Conservation (phyloP, 2,113 vertebrate species). For the Halcyon malimbica region DNA sequence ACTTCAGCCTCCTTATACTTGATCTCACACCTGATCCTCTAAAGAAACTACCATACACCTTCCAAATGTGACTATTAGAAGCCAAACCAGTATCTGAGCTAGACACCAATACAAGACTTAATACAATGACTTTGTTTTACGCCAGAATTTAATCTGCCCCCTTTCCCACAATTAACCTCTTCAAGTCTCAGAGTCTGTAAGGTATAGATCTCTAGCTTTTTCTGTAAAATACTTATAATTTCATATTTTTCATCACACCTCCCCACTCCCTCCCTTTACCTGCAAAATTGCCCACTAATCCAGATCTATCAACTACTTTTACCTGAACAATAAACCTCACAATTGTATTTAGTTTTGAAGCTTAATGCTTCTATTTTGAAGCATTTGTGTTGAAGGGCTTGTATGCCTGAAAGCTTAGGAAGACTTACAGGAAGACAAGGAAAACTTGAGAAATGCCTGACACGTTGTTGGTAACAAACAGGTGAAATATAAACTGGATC, state of each 20-base stretch:
- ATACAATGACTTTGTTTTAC: background rate
- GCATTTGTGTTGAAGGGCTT: background rate
- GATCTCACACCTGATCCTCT: background rate
- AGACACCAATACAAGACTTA: background rate
- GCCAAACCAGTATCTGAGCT: background rate
- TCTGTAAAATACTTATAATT: background rate
- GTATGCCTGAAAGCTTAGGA: background rate
- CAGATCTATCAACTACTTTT: background rate
- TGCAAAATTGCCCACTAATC: background rate
- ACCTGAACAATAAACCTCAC: background rate
- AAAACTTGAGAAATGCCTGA: background rate
- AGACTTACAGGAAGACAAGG: background rate
- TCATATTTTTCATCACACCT: background rate
- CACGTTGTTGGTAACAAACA: background rate
- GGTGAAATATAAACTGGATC: background rate
- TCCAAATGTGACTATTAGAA: background rate
- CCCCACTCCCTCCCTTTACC: background rate
- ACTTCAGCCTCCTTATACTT: background rate
- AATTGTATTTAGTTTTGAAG: background rate
- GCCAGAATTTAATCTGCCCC: background rate
- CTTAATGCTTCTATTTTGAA: background rate
- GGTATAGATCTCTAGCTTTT: background rate
- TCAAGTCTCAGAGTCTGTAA: background rate
- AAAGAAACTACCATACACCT: background rate
- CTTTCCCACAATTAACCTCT: background rate